Evolutionary conservation across 1,140 invertebrate species (phyloP), one percentile per base, ranked within the genome.

Genomic region (Drosophila melanica): DNA sequence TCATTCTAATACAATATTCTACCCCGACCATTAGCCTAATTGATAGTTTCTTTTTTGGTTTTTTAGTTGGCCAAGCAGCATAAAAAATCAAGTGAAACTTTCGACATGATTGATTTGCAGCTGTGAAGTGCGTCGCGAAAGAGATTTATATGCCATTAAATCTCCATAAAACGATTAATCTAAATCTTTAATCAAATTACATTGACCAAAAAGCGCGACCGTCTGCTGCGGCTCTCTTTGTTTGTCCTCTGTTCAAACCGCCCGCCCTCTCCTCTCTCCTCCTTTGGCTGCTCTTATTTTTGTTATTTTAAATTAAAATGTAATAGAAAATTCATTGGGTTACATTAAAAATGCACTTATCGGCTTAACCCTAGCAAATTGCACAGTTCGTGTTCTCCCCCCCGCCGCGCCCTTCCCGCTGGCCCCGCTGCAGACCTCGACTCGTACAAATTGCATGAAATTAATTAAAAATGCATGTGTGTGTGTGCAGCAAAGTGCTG

Each of bases 231-330:
- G 23, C 44, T 50, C 41, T 18, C 50, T 20, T 64, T 47, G 16
- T 35, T n/a, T 69, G 14, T 62, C 33, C 11, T 51, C 11, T 14
- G 16, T 14, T 10, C n/a, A n/a, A n/a, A n/a, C 12, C 5, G 8
- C n/a, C 12, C 11, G 1, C 16, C 11, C 14, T 12, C 30, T 20
- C 5, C 14, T 27, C 41, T 30, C 7, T 35, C 4, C 2, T 10
- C 18, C 5, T 20, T 42, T 16, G n/a, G 39, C 11, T 47, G 50
- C 37, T 57, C 12, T 57, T 75, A 65, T 70, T 73, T 69, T 79
- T 87, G 75, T 87, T 82, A 82, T 89, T 87, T 87, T 89, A 87
- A 87, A 87, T 87, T 87, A 89, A 87, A 84, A 84, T 80, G 84
- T 87, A 87, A 87, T 89, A 87, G 84, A 87, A 86, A 87, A 89